Evolutionary conservation across 2,888 invertebrate species (phyloP).

Genomic region (Nemapogon koenigi): DNA sequence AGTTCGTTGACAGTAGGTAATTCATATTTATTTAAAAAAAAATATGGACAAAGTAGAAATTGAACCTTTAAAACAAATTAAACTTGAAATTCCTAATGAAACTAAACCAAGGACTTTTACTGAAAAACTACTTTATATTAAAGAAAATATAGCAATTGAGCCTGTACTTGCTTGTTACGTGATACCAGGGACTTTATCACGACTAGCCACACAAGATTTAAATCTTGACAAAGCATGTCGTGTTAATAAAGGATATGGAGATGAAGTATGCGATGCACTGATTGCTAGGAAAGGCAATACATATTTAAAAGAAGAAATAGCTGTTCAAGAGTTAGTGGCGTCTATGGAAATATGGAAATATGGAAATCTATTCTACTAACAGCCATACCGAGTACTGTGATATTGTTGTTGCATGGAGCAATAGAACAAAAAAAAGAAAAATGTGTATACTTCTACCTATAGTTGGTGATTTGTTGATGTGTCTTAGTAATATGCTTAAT

Average conservation of each 20-base stretch:
- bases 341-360: slow-evolving; percentile 34
- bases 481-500: slow-evolving; percentile 35
- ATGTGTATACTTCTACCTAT: slow-evolving; percentile 39
- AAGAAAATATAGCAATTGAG: slow-evolving; percentile 56
- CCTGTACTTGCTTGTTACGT: slow-evolving; percentile 58
- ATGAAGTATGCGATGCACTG: slow-evolving; percentile 35
- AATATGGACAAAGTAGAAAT: no score
- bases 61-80: no score
- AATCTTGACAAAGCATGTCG: slow-evolving; percentile 77
- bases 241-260: slow-evolving; percentile 69
- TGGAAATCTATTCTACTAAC: slow-evolving; percentile 35
- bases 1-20: not conserved
- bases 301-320: slow-evolving; percentile 67
- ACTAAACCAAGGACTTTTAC: slow-evolving; percentile 22
- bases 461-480: slow-evolving; percentile 28
- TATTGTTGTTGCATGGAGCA: slow-evolving; percentile 47
- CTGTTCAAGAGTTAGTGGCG: slow-evolving; percentile 40
- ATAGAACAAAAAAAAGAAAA: slow-evolving; percentile 34
- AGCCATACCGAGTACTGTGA: slow-evolving; percentile 31
- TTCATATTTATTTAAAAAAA: no score
- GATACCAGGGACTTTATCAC: slow-evolving; percentile 57
- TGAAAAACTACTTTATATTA: slow-evolving; percentile 31
- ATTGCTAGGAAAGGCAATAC: slow-evolving; percentile 65
- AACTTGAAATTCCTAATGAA: no score
- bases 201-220: slow-evolving; percentile 73